phyloP scores from a whole-genome alignment of 2,888 invertebrate genomes.

The Lissocephala sabroskyi region DNA sequence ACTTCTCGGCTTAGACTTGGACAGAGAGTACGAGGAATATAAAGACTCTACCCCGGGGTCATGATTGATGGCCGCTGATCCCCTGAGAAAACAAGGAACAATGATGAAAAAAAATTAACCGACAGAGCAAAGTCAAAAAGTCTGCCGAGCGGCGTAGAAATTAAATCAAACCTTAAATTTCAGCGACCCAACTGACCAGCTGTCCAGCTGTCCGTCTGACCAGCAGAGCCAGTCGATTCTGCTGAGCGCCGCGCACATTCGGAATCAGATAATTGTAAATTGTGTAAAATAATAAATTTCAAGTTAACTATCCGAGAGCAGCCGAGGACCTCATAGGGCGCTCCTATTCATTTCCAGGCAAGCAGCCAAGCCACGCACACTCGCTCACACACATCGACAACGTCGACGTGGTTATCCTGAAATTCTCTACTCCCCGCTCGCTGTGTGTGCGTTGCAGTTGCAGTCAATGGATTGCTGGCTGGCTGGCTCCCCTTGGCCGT shows the following conservation, averaged over 20 bases:
- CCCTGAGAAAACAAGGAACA: background rate
- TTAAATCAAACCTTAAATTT: conserved; percentile 8
- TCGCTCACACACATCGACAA: conserved; percentile 1
- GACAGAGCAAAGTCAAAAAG: conserved; percentile 1
- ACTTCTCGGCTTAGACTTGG: too few species aligned
- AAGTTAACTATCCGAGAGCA: conserved; percentile 61
- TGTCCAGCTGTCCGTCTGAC: background rate
- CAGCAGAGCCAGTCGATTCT: conserved; percentile 22
- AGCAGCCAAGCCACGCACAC: conserved; percentile 9
- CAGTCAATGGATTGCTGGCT: conserved; percentile 24
- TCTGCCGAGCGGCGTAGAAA: conserved; percentile 1
- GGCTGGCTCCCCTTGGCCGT: conserved; percentile 15
- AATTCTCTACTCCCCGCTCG: too few species aligned
- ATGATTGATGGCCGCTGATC: conserved; percentile 3
- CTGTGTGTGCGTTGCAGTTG: conserved; percentile 40
- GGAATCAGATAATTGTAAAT: conserved; percentile 65
- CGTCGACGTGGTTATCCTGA: conserved; percentile 14
- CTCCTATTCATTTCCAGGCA: conserved; percentile 29
- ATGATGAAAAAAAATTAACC: conserved; percentile 9
- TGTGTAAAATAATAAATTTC: conserved; percentile 64
- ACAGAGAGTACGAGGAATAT: too few species aligned
- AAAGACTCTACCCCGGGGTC: too few species aligned
- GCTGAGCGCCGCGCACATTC: conserved; percentile 39
- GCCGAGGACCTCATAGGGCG: conserved; percentile 54
- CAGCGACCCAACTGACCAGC: background rate